phyloP scores from a whole-genome alignment of 2,888 invertebrate genomes.

The Ochropleura leucogaster region DNA sequence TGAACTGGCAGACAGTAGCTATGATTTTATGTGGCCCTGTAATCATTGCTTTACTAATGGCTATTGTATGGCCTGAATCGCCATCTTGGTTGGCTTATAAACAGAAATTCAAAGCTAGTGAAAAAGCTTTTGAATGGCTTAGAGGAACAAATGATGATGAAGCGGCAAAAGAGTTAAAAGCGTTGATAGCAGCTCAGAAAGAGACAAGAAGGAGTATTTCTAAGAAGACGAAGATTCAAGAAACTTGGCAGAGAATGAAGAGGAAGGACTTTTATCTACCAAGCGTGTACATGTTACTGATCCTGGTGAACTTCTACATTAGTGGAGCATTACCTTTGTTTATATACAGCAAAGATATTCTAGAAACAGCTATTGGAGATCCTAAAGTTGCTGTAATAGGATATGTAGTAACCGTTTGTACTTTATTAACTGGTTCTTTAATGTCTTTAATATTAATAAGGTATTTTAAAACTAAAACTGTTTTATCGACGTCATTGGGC shows the following conservation, averaged over 20 bases:
- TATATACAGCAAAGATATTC: conserved; percentile 38
- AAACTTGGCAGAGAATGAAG: conserved; percentile 31
- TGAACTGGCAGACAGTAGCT: conserved; percentile 35
- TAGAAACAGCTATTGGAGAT: conserved; percentile 36
- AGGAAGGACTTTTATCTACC: conserved; percentile 36
- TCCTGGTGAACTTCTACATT: conserved; percentile 28
- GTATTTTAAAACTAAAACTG: conserved; percentile 50
- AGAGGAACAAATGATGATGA: conserved; percentile 23
- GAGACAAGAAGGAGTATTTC: not conserved
- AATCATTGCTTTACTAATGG: conserved; percentile 29
- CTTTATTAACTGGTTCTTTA: conserved; percentile 28
- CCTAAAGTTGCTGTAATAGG: conserved; percentile 39
- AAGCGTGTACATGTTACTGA: conserved; percentile 32
- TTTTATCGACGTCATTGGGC: conserved; percentile 29
- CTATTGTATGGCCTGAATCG: conserved; percentile 56
- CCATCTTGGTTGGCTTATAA: conserved; percentile 61
- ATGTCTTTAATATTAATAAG: conserved; percentile 45
- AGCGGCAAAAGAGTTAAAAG: conserved; percentile 25
- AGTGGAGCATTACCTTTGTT: conserved; percentile 29
- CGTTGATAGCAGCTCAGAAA: conserved; percentile 39
- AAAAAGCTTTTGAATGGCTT: conserved; percentile 46
- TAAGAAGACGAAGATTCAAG: conserved; percentile 18
- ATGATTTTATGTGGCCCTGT: conserved; percentile 33
- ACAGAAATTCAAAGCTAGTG: conserved; percentile 44
- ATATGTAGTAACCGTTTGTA: conserved; percentile 7